These are phyloP conservation scores for Ranitomeya variabilis DNA, from an alignment of 2,113 vertebrate species.

Conservation along the genomic window DNA sequence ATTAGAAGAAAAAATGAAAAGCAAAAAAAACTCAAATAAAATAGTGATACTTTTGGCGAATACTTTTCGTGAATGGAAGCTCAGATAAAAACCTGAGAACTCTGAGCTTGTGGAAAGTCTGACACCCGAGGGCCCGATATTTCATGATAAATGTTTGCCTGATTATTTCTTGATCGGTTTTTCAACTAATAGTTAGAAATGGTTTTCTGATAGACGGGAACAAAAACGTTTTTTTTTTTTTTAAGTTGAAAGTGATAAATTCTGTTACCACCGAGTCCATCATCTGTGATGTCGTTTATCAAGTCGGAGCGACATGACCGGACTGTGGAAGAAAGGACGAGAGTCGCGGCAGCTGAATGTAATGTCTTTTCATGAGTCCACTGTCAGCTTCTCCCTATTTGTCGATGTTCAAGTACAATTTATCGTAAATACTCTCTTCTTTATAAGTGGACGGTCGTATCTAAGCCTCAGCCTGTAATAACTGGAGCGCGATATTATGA, in stretches of 20 bases:
- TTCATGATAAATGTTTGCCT: too few relatives aligned
- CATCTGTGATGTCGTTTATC: conserved; percentile 11
- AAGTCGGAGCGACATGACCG: not conserved
- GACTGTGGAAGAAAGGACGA: not conserved
- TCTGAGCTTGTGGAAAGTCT: too few relatives aligned
- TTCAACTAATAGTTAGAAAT: not conserved
- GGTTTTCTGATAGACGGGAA: not conserved
- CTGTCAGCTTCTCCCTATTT: not conserved
- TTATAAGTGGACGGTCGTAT: not conserved
- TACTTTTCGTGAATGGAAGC: too few relatives aligned
- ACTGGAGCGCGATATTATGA: not conserved
- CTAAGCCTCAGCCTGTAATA: not conserved
- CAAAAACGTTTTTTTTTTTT: not conserved
- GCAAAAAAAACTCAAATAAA: too few relatives aligned
- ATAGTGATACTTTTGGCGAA: too few relatives aligned
- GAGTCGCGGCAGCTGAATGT: not conserved
- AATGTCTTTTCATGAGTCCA: not conserved
- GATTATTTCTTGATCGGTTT: not conserved
- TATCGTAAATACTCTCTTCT: not conserved
- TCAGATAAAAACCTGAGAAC: too few relatives aligned
- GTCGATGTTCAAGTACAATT: not conserved
- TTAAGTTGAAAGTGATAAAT: not conserved
- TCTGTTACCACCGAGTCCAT: not conserved
- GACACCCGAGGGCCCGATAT: too few relatives aligned
- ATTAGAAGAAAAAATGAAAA: too few relatives aligned